Base-by-base conservation (phyloP, 2,888 invertebrate genomes). In the Diarsia rubi region DNA sequence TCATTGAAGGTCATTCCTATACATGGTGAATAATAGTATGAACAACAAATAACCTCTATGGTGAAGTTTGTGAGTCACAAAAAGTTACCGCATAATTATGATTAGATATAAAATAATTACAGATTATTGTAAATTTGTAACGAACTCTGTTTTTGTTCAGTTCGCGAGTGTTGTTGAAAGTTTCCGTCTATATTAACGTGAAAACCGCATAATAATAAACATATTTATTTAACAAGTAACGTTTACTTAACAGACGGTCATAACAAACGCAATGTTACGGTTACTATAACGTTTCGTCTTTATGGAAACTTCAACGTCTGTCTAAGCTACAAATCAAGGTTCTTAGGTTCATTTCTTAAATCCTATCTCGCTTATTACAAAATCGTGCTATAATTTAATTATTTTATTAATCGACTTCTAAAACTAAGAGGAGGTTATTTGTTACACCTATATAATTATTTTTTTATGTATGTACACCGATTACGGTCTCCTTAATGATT, bases 61-160 rank as follows among this genome's bases (percentile, higher is more conserved):
- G n/a, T 73, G 49, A 27, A 45, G 59, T 76, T 60, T 49, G 21
- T 73, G 72, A 82, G 52, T 82, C 83, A 69, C 47, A 54, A 45
- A 57, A 66, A 66, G 31, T 81, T 67, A 52, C 66, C 66, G 62
- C 72, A 78, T 78, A 62, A 69, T 82, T 59, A 31, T 66, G 31
- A 66, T 66, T 72, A n/a, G n/a, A n/a, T n/a, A 62, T 73, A 67
- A 73, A 49, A 49, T 66, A 57, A 78, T 69, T 62, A 67, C 42
- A 44, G 71, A 54, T 72, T 78, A 27, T 66, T 63, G 42, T n/a
- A n/a, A n/a, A n/a, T n/a, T n/a, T n/a, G n/a, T 69, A 45, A 69
- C 27, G 27, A 27, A 59, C 49, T 78, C 24, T 82, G 65, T 73
- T 82, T 68, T 63, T 69, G 27, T 52, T 47, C 54, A 57, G 24